Evolutionary conservation across 2,113 vertebrate genomes (phyloP).

Genomic region (Bubalus kerabau): DNA sequence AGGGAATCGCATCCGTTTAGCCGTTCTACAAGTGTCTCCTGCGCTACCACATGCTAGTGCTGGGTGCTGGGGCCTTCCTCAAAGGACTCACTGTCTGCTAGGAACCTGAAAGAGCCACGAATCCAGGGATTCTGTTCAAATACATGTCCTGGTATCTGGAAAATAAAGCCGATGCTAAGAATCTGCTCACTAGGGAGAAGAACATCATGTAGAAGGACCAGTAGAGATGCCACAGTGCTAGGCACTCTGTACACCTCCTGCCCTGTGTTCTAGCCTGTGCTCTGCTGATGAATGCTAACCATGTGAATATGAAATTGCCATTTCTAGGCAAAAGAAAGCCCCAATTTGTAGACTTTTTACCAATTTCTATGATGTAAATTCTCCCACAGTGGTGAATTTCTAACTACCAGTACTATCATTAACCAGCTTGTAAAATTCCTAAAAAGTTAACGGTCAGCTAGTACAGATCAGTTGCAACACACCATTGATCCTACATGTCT

Average conservation of each 20-base stretch:
- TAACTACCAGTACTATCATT: background rate
- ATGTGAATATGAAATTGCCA: background rate
- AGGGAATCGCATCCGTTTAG: background rate
- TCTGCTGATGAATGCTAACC: background rate
- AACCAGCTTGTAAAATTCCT: background rate
- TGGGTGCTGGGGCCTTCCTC: background rate
- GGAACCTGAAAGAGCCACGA: background rate
- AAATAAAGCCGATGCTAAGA: background rate
- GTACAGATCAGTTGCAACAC: too few species aligned
- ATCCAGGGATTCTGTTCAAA: background rate
- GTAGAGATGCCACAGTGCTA: background rate
- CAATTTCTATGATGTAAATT: background rate
- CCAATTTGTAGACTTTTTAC: background rate
- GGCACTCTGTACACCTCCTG: background rate
- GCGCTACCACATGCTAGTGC: background rate
- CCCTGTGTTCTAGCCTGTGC: background rate
- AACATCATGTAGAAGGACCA: background rate
- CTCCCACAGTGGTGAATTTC: background rate
- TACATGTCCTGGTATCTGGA: background rate
- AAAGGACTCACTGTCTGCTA: background rate
- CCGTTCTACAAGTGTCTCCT: background rate
- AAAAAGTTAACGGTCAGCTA: background rate
- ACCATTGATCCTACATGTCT: background rate
- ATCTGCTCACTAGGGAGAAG: background rate
- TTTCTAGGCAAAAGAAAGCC: background rate